Percentiles rank a stretch among this genome's conserved stretches.
phyloP scores from a whole-genome alignment of 1,140 invertebrate species.

The Agraylea sexmaculata region DNA sequence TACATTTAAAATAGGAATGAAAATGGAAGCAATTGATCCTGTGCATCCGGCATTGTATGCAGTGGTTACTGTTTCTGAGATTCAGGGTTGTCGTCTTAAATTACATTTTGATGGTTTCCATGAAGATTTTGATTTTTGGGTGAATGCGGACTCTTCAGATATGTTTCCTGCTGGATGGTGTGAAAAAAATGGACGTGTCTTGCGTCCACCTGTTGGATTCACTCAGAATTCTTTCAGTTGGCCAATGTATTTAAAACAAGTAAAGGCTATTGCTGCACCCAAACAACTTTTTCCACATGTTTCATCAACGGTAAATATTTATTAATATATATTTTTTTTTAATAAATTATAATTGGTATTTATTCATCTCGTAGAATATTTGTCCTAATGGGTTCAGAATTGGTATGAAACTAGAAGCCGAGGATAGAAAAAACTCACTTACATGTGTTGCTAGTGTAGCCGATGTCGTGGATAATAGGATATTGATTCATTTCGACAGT shows the following conservation, averaged over 20 bases:
- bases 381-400: constrained; percentile 67
- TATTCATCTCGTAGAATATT: constrained; percentile 41
- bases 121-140: constrained; percentile 87
- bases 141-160: constrained; percentile 78
- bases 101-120: constrained; percentile 89
- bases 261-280: constrained; percentile 66
- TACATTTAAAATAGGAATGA: constrained; percentile 75
- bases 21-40: constrained; percentile 88
- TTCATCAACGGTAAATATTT: constrained; percentile 29
- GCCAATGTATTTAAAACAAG: constrained; percentile 70
- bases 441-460: constrained; percentile 83
- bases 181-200: constrained; percentile 60
- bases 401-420: constrained; percentile 91
- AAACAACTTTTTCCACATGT: constrained; percentile 58
- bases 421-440: constrained; percentile 77
- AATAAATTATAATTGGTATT: constrained; percentile 3
- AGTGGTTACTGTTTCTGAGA: constrained; percentile 75
- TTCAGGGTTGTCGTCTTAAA: constrained; percentile 69
- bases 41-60: constrained; percentile 81
- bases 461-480: constrained; percentile 70
- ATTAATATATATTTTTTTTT: neutral
- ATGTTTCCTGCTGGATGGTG: constrained; percentile 93
- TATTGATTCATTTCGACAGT: constrained; percentile 90
- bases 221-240: constrained; percentile 59
- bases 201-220: constrained; percentile 66